Evolutionary conservation across 2,113 vertebrate species (phyloP), one percentile per base, ranked within the genome.

Genomic region (Saguinus imperator): DNA sequence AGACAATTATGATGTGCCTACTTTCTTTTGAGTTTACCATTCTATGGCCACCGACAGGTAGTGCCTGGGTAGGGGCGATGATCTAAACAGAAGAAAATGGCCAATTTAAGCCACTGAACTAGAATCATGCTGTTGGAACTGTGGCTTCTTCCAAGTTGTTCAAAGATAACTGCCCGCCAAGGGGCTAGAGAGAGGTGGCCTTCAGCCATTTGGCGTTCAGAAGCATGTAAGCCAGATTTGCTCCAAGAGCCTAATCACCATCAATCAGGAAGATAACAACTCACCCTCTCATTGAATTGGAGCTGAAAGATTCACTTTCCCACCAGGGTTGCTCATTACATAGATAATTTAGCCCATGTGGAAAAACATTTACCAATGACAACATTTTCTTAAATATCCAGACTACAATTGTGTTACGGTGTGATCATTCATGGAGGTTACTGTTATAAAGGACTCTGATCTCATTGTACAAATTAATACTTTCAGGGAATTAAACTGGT

Each of bases 261-360:
- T 95, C 89, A 85, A 94, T 97, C 94, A 97, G 92, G 45, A 84
- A 70, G 84, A 84, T 81, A 97, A 94, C 81, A 58, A 92, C 72
- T 97, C 70, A 68, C 13, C 45, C 35, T 96, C 84, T 85, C 52
- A 79, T 48, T 61, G 88, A 92, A 83, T 73, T 82, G 50, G 61
- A 92, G 64, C 66, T 73, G 87, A 89, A 93, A 76, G 57, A n/a
- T 68, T 90, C 27, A 4, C 29, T 94, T 96, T 87, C 61, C 82
- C 64, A 66, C 37, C 32, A 50, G 14, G 37, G 48, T 76, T 81
- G 50, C 37, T 94, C 77, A 82, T 66, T 87, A 94, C 23, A 82
- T 29, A 79, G 45, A 95, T 50, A 81, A 96, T 83, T 84, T 52
- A 89, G 50, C 32, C 29, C 20, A 82, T 20, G 27, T 80, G 85